Base-by-base conservation (phyloP, 2,888 invertebrate genomes). In the Stenodera caucasica region DNA sequence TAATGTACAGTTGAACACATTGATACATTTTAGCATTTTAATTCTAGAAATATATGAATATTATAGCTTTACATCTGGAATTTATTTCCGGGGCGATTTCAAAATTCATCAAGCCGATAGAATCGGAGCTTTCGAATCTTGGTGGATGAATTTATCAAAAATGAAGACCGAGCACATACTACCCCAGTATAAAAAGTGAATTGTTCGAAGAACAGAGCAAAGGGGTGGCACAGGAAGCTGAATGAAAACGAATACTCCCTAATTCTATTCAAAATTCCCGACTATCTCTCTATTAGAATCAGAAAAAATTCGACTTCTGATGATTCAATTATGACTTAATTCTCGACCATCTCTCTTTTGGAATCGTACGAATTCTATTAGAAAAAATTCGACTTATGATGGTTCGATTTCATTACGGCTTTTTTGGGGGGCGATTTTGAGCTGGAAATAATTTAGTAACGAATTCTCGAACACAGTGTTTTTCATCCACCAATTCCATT, bases 1-100 rank as follows among this genome's bases (percentile, higher is more conserved):
- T 69, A 72, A 70, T 80, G 79, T 80, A 80, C 80, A 79, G 78
- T 73, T 76, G 64, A 61, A 72, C 75, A 77, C 77, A 77, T 77
- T 77, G 75, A 72, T 76, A 78, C 72, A 72, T 70, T 75, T 70
- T 78, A 79, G 78, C 75, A 77, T 77, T 74, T 76, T 75, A 71
- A 77, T 73, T 75, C 75, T 70, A 71, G 72, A 73, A 78, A 78
- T 77, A 79, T 77, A 78, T 73, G 74, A 76, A 61, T 70, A 68
- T 74, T 9, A 62, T 63, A 75, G 74, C 74, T 75, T 72, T 72
- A 70, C 29, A 29, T 64, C 50, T 45, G 3, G 9, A 45, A 21
- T 45, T 45, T 45, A 18, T 45, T 21, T 18, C n/a, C n/a, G n/a
- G n/a, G n/a, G n/a, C n/a, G n/a, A n/a, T n/a, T n/a, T n/a, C n/a